Percentiles rank a stretch among this genome's conserved stretches.
phyloP scores from a whole-genome alignment of 1,140 invertebrate genomes.

The Drosophila subpulchrella region DNA sequence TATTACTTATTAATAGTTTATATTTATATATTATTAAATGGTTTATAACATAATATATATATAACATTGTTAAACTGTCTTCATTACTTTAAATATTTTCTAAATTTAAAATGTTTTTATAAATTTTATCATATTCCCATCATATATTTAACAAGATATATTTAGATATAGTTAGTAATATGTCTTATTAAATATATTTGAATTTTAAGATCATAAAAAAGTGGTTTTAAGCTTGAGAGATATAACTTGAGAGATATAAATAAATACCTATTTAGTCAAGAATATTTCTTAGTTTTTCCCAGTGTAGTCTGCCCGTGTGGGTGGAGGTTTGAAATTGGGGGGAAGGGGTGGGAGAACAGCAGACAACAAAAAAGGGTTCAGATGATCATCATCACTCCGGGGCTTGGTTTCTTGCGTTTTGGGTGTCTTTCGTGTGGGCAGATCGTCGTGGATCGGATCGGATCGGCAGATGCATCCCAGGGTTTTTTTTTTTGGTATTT shows the following conservation, averaged over 20 bases:
- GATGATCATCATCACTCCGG: constrained; percentile 25
- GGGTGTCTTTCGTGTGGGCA: constrained; percentile 37
- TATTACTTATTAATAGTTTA: no score
- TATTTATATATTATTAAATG: no score
- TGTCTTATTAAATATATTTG: no score
- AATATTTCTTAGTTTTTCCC: background rate
- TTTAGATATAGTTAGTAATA: no score
- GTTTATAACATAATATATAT: no score
- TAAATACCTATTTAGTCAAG: background rate
- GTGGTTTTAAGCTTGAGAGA: background rate
- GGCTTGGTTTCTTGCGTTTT: constrained; percentile 23
- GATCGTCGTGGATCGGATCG: constrained; percentile 1
- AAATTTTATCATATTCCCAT: no score
- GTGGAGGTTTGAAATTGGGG: constrained; percentile 21
- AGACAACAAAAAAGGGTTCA: constrained; percentile 25
- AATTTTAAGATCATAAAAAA: no score
- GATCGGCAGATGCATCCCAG: constrained; percentile 31
- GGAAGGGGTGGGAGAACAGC: constrained; percentile 18
- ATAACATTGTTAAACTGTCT: no score
- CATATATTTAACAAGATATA: no score
- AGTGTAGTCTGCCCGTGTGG: constrained; percentile 43
- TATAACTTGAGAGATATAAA: no score
- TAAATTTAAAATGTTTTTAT: no score
- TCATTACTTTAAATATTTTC: no score
- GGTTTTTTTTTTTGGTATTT: constrained; percentile 5